Evolutionary conservation across 2,113 vertebrate genomes (phyloP).

Genomic region (Danionella cerebrum): DNA sequence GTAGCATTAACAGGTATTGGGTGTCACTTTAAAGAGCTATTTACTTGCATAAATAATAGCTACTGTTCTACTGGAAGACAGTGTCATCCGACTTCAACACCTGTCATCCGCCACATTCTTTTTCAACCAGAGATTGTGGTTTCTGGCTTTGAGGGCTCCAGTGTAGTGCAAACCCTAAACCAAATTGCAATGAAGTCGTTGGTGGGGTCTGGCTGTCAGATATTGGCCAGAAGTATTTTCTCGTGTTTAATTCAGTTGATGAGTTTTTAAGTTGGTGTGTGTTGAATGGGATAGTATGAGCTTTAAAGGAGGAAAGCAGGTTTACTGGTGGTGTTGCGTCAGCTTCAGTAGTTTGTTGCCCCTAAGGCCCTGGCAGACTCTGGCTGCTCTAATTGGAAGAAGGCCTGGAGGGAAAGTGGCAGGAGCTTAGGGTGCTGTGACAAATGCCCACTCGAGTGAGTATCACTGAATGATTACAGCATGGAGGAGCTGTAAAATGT

Average conservation of each 20-base stretch:
- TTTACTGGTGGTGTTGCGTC: slow-evolving; percentile 42
- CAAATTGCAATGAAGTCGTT: no score
- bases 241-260: background rate
- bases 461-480: slow-evolving; percentile 1
- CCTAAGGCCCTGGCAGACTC: slow-evolving; percentile 41
- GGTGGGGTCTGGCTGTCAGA: background rate
- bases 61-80: no score
- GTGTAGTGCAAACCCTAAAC: no score
- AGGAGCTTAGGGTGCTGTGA: slow-evolving; percentile 4
- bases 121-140: no score
- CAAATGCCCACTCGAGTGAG: slow-evolving; percentile 30
- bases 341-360: slow-evolving; percentile 55
- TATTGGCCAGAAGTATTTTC: background rate
- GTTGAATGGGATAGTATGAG: background rate
- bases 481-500: slow-evolving; percentile 3
- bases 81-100: no score
- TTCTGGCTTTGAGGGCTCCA: no score
- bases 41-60: no score
- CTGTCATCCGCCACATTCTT: no score
- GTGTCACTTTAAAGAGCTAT: no score
- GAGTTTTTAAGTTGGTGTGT: background rate
- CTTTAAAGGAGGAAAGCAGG: background rate
- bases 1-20: no score
- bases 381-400: slow-evolving; percentile 62
- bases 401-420: slow-evolving; percentile 51